These are phyloP conservation scores for Shinisaurus crocodilurus DNA, from an alignment of 2,113 vertebrate species.

Conservation along the genomic window DNA sequence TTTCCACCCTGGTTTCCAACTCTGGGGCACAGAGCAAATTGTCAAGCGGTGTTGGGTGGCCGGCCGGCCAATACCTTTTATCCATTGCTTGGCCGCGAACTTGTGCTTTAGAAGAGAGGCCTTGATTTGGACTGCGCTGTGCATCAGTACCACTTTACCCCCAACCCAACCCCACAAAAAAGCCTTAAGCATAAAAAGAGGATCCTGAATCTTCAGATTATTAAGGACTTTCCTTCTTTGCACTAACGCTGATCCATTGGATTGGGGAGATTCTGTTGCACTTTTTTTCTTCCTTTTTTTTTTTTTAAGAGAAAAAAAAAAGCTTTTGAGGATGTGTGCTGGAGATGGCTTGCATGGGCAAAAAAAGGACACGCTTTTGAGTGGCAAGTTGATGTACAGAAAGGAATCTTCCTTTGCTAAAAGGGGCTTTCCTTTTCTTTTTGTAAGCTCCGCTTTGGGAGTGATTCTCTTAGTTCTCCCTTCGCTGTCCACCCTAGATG, in stretches of 20 bases:
- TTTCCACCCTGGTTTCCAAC: background rate
- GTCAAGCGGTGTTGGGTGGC: background rate
- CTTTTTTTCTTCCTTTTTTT: background rate
- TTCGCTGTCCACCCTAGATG: background rate
- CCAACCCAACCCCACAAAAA: background rate
- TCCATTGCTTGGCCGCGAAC: no score
- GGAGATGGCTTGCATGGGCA: background rate
- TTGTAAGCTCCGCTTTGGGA: background rate
- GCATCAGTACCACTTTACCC: background rate
- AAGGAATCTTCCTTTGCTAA: background rate
- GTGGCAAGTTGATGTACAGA: background rate
- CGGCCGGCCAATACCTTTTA: no score
- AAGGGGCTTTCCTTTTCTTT: background rate
- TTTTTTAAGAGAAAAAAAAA: background rate
- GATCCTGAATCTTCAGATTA: background rate
- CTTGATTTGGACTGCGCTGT: background rate
- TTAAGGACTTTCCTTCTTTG: slow-evolving; percentile 18
- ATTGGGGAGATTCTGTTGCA: slow-evolving; percentile 35
- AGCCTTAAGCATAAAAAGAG: slow-evolving; percentile 4
- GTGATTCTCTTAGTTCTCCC: background rate
- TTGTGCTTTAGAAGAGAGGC: background rate
- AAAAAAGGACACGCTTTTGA: background rate
- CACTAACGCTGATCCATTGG: slow-evolving; percentile 36
- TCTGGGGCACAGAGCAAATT: background rate
- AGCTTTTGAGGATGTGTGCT: background rate